Percentiles rank a stretch among this genome's conserved stretches.
phyloP scores from a whole-genome alignment of 2,113 vertebrate species.

The Ariopsis seemanni region DNA sequence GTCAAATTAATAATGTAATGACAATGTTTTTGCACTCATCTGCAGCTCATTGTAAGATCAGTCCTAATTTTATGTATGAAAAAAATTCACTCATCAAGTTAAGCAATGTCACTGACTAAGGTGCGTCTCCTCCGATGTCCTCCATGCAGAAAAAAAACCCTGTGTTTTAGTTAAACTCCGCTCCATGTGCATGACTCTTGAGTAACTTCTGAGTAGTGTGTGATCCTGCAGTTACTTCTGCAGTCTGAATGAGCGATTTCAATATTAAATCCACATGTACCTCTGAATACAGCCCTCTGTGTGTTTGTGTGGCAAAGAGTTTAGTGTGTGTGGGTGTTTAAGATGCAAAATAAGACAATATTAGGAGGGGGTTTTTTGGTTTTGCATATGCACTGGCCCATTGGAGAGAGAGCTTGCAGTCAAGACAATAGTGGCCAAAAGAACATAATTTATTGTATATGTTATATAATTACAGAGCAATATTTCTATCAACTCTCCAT shows the following conservation, averaged over 20 bases:
- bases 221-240: not conserved
- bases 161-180: not conserved
- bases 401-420: constrained; percentile 25
- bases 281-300: not conserved
- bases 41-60: not conserved
- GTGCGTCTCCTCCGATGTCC: not conserved
- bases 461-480: constrained; percentile 48
- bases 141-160: not conserved
- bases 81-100: too few species aligned
- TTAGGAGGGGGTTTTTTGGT: not conserved
- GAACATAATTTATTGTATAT: constrained; percentile 1
- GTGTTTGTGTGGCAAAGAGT: not conserved
- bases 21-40: too few species aligned
- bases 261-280: not conserved
- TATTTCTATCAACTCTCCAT: constrained; percentile 50
- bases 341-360: not conserved
- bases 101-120: too few species aligned
- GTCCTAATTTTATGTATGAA: too few species aligned
- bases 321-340: constrained; percentile 9
- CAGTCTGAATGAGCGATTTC: not conserved
- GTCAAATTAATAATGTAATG: too few species aligned
- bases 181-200: not conserved
- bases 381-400: constrained; percentile 23
- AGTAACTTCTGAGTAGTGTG: not conserved
- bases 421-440: constrained; percentile 14